A percentile compares a stretch with the other conserved stretches of the same genome.
Evolutionary conservation across 2,888 invertebrate species (phyloP).

Genomic region (Habrosyne pyritoides): DNA sequence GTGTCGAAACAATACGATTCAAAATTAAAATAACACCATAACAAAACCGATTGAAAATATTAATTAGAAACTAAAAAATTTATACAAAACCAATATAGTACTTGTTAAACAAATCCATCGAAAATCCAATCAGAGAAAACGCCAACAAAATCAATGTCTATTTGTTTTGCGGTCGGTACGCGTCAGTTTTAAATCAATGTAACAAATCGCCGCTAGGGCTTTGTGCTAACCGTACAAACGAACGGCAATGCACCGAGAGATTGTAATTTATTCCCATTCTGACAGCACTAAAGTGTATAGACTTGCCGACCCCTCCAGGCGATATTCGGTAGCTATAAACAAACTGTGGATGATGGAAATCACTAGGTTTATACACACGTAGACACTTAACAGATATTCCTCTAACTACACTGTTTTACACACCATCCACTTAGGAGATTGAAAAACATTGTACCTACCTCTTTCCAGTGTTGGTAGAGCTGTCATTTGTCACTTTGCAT

Average conservation of each 20-base stretch:
- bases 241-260: conserved; percentile 47
- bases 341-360: conserved; percentile 7
- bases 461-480: not conserved
- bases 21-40: too few relatives aligned
- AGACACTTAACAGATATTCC: not conserved
- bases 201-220: conserved; percentile 64
- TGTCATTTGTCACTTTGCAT: not conserved
- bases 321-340: conserved; percentile 30
- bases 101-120: conserved; percentile 4
- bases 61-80: not conserved
- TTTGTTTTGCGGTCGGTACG: conserved; percentile 48
- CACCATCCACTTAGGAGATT: not conserved
- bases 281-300: conserved; percentile 48
- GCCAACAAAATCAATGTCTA: conserved; percentile 9
- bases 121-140: conserved; percentile 5
- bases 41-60: not conserved
- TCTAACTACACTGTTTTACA: not conserved
- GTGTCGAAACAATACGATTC: too few relatives aligned
- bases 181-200: conserved; percentile 66
- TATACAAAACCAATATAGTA: not conserved
- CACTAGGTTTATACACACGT: not conserved
- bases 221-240: conserved; percentile 62
- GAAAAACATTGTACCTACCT: not conserved
- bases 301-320: conserved; percentile 28
- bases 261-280: conserved; percentile 72